phyloP scores from a whole-genome alignment of 2,113 vertebrate genomes.

The Hippocampus mohnikei region DNA sequence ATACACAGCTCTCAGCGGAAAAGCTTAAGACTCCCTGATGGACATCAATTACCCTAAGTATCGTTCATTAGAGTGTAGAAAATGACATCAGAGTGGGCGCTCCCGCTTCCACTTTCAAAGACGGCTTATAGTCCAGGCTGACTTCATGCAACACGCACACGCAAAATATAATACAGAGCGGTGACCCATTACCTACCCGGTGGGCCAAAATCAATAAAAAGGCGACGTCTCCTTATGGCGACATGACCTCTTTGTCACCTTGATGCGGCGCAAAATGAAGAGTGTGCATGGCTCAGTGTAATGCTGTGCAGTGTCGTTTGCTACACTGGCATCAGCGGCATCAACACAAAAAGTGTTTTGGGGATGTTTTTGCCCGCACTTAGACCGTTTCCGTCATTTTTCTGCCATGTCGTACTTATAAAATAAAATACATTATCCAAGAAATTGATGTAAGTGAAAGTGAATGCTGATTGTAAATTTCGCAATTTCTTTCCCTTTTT shows the following conservation, averaged over 20 bases:
- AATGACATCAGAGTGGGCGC: not conserved
- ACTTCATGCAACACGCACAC: not conserved
- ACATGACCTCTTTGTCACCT: not conserved
- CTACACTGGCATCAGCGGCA: too few relatives aligned
- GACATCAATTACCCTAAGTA: not conserved
- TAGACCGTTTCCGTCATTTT: too few relatives aligned
- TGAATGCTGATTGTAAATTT: too few relatives aligned
- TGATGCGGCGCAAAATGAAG: not conserved
- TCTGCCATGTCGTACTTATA: too few relatives aligned
- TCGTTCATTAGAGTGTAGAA: not conserved
- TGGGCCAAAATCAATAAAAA: constrained; percentile 1
- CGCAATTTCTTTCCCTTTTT: too few relatives aligned
- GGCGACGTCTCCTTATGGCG: not conserved
- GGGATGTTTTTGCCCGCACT: too few relatives aligned
- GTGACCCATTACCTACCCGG: not conserved
- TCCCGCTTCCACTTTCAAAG: not conserved
- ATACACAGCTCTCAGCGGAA: not conserved
- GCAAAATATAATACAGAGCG: not conserved
- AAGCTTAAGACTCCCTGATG: not conserved
- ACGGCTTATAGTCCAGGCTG: not conserved
- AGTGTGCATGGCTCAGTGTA: not conserved
- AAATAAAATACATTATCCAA: too few relatives aligned
- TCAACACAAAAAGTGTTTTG: too few relatives aligned
- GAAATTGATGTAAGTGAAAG: too few relatives aligned
- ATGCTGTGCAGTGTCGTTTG: not conserved